These are phyloP conservation scores for Zaprionus ornatus DNA, from an alignment of 1,140 invertebrate species.

Conservation along the genomic window DNA sequence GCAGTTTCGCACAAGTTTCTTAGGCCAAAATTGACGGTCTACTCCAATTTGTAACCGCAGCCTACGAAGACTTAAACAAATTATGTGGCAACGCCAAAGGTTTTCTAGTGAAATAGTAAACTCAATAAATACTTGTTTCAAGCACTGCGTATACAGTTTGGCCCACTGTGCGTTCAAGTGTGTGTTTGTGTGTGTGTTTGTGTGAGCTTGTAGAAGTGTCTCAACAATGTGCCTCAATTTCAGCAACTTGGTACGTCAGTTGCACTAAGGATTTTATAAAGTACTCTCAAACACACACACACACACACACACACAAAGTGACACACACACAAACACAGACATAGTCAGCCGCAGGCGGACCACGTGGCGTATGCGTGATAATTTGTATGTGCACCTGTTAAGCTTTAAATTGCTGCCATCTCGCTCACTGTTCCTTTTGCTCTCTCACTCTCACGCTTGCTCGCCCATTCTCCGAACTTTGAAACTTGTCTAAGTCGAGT, in stretches of 20 bases:
- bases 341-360: neutral
- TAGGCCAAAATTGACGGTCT: neutral
- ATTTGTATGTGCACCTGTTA: slow-evolving; percentile 29
- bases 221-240: slow-evolving; percentile 24
- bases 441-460: neutral
- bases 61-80: neutral
- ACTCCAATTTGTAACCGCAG: neutral
- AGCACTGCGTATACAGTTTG: neutral
- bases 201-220: slow-evolving; percentile 3
- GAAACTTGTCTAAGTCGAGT: slow-evolving; percentile 5
- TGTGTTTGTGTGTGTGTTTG: neutral
- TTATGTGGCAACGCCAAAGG: neutral
- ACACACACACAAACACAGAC: neutral
- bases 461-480: neutral
- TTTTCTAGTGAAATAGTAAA: neutral
- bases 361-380: slow-evolving; percentile 20
- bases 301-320: neutral
- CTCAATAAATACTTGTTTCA: neutral
- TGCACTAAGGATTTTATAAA: slow-evolving; percentile 3
- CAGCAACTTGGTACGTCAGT: slow-evolving; percentile 6
- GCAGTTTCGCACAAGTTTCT: neutral
- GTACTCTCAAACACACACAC: neutral
- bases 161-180: slow-evolving; percentile 5
- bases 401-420: neutral
- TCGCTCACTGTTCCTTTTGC: neutral